Base-by-base conservation (phyloP, 1,140 invertebrate genomes). In the Thrips palmi region DNA sequence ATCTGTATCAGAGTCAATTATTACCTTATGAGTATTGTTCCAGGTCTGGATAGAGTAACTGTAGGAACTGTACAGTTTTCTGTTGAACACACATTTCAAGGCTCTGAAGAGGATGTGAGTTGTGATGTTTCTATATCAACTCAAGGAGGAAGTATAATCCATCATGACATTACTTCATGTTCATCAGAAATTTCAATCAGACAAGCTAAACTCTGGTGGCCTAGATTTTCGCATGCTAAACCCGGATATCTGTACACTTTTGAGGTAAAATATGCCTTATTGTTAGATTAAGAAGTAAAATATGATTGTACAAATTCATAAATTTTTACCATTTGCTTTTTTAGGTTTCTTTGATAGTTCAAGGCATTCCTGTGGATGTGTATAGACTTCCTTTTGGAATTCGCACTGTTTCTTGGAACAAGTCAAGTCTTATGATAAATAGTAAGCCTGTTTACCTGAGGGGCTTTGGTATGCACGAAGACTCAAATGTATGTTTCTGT, bases 381-480 rank as follows among this genome's bases (percentile, higher is more conserved):
- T 69, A 70, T 48, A 50, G 58, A 36, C 54, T 62, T 28, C 57
- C 55, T 27, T 60, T 77, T 52, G 74, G 74, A 4, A 67, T 77
- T 39, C 54, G 73, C 21, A 61, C 56, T 8, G 50, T 77, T 10
- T 45, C 47, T 12, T 58, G 63, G 29, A 58, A 52, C 7, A 44
- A 53, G 7, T 53, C 45, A 1, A 47, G 55, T 21, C 44, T 75
- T 18, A 49, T 62, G 3, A 62, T 77, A 17, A 77, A 77, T 48
- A 51, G 53, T 6, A 52, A 56, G 45, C 60, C 60, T 24, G 61
- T 76, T 43, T 75, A 76, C 49, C 68, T 73, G 40, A 58, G 56
- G 43, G 74, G 74, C 6, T 70, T 72, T 47, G 70, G 68, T 29
- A 70, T 65, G 50, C 74, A 77, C 51, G 73, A 76, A 55, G 73